phyloP scores from a whole-genome alignment of 2,797 vertebrate species.

The Alca torda region DNA sequence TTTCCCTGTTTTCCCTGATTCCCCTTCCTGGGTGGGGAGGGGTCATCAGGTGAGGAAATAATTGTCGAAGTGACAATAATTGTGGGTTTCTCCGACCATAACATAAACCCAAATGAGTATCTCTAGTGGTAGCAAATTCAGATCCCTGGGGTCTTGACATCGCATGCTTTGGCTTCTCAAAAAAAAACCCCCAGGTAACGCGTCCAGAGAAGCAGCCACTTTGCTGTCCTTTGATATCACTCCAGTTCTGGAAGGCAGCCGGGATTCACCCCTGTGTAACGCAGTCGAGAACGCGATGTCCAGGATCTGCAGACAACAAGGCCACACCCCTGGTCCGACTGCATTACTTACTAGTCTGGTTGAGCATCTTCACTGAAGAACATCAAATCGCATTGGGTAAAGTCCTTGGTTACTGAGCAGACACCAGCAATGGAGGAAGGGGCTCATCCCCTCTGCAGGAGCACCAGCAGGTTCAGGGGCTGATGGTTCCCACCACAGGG shows the following conservation, averaged over 20 bases:
- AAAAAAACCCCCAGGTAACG: neutral
- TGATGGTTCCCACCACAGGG: neutral
- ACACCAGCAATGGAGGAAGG: neutral
- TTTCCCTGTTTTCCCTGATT: no score
- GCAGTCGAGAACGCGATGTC: neutral
- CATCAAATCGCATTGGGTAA: neutral
- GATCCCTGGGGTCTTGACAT: neutral
- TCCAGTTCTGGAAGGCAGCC: neutral
- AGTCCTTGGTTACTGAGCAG: neutral
- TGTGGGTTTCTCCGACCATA: no score
- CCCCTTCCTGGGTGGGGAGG: no score
- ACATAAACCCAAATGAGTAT: neutral
- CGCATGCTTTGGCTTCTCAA: neutral
- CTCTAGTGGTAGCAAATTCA: neutral
- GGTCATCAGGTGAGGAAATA: no score
- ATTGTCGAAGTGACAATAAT: no score
- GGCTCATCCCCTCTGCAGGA: neutral
- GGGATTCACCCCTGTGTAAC: rapidly evolving
- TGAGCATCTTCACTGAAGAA: neutral
- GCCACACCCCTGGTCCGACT: neutral
- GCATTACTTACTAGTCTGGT: no score
- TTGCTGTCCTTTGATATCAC: neutral
- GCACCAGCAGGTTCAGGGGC: neutral
- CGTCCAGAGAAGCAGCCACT: neutral
- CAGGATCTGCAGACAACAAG: neutral